These are phyloP conservation scores for Danio kyathit DNA, from an alignment of 2,797 vertebrate species.

Conservation along the genomic window DNA sequence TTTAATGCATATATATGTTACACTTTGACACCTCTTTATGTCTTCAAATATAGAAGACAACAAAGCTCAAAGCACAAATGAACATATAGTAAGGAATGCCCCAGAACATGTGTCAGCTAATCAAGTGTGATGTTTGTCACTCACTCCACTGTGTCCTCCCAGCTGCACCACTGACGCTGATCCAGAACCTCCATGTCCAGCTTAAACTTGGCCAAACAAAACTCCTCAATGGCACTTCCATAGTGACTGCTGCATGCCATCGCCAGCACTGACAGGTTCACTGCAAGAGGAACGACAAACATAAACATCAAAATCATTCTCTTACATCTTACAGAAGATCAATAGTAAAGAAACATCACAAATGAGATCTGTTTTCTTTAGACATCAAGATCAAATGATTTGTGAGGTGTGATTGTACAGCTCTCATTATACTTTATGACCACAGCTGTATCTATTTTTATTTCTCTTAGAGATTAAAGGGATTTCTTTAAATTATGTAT, in stretches of 20 bases:
- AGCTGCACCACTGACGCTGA: slow-evolving; percentile 88
- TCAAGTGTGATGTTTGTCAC: slow-evolving; percentile 64
- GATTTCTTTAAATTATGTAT: neutral
- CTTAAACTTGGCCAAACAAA: slow-evolving; percentile 86
- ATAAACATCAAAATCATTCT: neutral
- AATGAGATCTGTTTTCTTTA: neutral
- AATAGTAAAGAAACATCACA: neutral
- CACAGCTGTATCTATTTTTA: neutral
- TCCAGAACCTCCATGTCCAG: slow-evolving; percentile 88
- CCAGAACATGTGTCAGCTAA: neutral
- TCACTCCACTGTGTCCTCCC: slow-evolving; percentile 90
- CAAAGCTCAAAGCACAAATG: too few relatives aligned
- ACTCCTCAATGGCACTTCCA: slow-evolving; percentile 79
- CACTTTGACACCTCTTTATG: too few relatives aligned
- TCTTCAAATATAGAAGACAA: too few relatives aligned
- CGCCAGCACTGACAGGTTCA: slow-evolving; percentile 72
- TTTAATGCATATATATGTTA: too few relatives aligned
- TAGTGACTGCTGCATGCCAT: slow-evolving; percentile 82
- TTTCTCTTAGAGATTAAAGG: neutral
- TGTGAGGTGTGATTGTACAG: neutral
- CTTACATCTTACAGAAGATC: neutral
- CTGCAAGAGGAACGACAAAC: slow-evolving; percentile 67
- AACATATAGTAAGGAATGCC: too few relatives aligned
- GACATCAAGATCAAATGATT: neutral
- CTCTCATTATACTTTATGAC: neutral